phyloP scores from a whole-genome alignment of 2,113 vertebrate species.

The Castor canadensis region DNA sequence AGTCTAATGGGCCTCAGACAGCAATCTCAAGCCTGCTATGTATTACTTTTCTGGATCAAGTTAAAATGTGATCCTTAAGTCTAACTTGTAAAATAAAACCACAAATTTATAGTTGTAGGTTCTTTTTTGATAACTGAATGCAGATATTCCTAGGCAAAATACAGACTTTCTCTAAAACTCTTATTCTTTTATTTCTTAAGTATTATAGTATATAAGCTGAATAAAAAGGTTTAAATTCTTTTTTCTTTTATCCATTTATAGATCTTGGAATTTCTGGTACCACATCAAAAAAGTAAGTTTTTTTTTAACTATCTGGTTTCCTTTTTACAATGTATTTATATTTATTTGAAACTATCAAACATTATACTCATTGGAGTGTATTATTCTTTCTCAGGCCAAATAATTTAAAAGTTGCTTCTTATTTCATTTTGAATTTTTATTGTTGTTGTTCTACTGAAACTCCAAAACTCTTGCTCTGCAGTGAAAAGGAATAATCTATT shows the following conservation, averaged over 20 bases:
- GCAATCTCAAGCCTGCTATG: neutral
- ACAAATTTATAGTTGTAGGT: neutral
- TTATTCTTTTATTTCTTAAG: constrained; percentile 50
- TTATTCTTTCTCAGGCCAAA: neutral
- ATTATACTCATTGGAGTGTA: neutral
- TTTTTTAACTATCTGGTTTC: constrained; percentile 21
- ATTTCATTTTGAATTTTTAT: neutral
- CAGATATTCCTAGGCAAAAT: constrained; percentile 31
- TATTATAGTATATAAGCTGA: constrained; percentile 37
- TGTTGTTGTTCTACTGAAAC: neutral
- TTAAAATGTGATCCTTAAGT: constrained; percentile 1
- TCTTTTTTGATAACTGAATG: constrained; percentile 35
- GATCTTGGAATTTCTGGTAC: constrained; percentile 95
- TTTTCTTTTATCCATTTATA: constrained; percentile 80
- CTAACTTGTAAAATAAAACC: constrained; percentile 40
- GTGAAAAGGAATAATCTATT: neutral
- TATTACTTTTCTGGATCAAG: neutral
- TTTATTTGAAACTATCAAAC: neutral
- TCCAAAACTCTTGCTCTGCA: neutral
- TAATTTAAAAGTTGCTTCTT: constrained; percentile 38
- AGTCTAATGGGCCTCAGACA: neutral
- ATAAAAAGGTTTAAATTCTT: constrained; percentile 48
- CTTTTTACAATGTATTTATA: neutral
- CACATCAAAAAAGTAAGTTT: constrained; percentile 95
- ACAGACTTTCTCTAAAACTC: neutral